Evolutionary conservation across 2,888 invertebrate species (phyloP), one percentile per base, ranked within the genome.

Genomic region (Apamea sordens): DNA sequence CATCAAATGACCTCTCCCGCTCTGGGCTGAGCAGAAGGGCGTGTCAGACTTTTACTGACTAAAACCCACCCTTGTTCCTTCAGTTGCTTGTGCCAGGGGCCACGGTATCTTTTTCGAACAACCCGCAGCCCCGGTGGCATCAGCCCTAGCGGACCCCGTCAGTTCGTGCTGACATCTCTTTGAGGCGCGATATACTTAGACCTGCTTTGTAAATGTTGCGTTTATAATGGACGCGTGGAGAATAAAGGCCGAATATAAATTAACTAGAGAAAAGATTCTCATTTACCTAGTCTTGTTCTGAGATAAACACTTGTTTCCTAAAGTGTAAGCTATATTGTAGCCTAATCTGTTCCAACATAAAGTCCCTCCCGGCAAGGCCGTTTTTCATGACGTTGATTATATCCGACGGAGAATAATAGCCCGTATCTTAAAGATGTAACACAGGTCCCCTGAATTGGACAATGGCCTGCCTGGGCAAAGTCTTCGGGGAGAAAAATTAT

Each of bases 341-440:
- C 41, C 28, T 76, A 64, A 68, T 77, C 50, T 71, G 73, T 76
- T 59, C 59, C 36, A 8, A 75, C 64, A 15, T 69, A 32, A 36
- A 36, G 36, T 3, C 36, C 70, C 70, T 56, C 41, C 50, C 13
- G 61, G 69, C 63, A 47, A 64, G 41, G 65, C 70, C 59, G 72
- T 74, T 82, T 76, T 85, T 88, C 76, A 82, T 85, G 68, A 53
- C 53, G 11, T 78, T 85, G 63, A 88, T 88, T 83, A 80, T 56
- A 47, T 68, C 53, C 8, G 73, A 78, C 80, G 44, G 47, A 73
- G 77, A 88, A 47, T 69, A 80, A 87, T 79, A 61, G 68, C 4
- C 24, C 0, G 11, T 50, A 2, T 50, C 64, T 69, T 70, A 28
- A 65, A 73, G 28, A 50, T 77, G 70, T 73, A 74, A n/a, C 56